phyloP scores from a whole-genome alignment of 2,797 vertebrate species.

The Callimico goeldii region DNA sequence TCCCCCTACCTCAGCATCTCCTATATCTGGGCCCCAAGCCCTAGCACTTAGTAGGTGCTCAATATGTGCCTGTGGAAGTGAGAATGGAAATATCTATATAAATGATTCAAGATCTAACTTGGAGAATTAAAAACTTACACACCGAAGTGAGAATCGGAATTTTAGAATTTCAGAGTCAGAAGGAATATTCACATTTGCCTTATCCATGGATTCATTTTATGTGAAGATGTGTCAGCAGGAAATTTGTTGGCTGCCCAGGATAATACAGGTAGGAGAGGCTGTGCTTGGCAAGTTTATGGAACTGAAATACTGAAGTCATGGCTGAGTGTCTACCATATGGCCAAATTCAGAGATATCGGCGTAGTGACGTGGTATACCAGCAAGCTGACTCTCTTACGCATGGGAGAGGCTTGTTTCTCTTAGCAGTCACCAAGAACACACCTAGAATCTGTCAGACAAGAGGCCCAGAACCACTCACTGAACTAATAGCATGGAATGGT shows the following conservation, averaged over 20 bases:
- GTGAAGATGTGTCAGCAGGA: not conserved
- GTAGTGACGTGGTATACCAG: accelerated
- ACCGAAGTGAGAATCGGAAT: not conserved
- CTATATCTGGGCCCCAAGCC: not conserved
- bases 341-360: not conserved
- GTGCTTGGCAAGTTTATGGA: not conserved
- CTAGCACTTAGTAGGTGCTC: not conserved
- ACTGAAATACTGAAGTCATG: not conserved
- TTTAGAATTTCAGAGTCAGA: not conserved
- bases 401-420: not conserved
- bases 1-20: not conserved
- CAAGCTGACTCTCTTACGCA: not conserved
- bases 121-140: not conserved
- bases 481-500: not conserved
- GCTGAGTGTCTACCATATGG: accelerated
- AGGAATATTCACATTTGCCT: not conserved
- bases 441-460: not conserved
- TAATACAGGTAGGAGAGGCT: not conserved
- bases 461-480: not conserved
- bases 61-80: not conserved
- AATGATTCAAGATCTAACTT: not conserved
- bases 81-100: not conserved
- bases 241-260: not conserved
- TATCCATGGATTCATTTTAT: not conserved
- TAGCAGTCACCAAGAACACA: too few relatives aligned